Evolutionary conservation across 2,888 invertebrate species (phyloP).

Genomic region (Aphodius granarius): DNA sequence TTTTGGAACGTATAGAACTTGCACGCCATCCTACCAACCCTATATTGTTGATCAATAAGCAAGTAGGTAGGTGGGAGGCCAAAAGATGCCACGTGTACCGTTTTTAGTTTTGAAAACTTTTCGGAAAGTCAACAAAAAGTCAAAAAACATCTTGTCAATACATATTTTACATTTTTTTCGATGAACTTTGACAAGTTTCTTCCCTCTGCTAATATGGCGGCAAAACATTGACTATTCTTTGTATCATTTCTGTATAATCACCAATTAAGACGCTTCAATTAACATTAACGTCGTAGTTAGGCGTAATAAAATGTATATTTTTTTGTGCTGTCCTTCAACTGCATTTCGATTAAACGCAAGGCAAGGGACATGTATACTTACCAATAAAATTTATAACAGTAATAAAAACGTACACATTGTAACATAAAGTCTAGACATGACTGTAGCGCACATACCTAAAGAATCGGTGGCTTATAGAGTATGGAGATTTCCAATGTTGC

Average conservation of each 20-base stretch:
- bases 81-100: too few species aligned
- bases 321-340: neutral
- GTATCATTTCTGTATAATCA: too few species aligned
- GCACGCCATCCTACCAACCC: neutral
- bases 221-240: too few species aligned
- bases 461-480: neutral
- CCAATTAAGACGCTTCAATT: too few species aligned
- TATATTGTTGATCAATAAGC: neutral
- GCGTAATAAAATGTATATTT: too few species aligned
- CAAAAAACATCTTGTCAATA: too few species aligned
- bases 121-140: too few species aligned
- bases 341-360: neutral
- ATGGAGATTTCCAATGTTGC: neutral
- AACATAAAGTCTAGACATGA: neutral
- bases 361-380: neutral
- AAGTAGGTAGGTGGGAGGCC: neutral
- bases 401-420: neutral
- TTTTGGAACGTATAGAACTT: neutral
- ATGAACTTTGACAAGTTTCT: too few species aligned
- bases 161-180: too few species aligned
- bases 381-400: neutral
- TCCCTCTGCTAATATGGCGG: too few species aligned
- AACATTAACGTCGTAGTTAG: too few species aligned
- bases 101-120: too few species aligned
- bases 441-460: neutral